phyloP scores from a whole-genome alignment of 1,140 invertebrate species.

The Schlechtendalia chinensis region DNA sequence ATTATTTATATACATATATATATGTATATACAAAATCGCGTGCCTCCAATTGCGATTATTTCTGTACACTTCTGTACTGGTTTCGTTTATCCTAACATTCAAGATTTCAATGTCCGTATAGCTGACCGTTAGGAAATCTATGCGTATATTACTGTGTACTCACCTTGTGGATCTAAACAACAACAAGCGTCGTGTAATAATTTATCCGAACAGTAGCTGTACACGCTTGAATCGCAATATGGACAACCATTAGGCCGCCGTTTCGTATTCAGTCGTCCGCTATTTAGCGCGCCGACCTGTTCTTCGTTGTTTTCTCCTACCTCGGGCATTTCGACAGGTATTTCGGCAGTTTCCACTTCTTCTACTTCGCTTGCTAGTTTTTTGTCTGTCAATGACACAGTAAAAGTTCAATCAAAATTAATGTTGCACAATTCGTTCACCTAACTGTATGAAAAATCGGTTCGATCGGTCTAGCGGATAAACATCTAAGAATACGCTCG shows the following conservation, averaged over 20 bases:
- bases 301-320: conserved; percentile 5
- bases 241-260: conserved; percentile 60
- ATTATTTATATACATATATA: not conserved
- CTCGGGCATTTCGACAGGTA: not conserved
- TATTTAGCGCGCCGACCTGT: not conserved
- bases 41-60: no score
- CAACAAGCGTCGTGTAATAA: conserved; percentile 73
- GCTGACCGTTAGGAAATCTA: no score
- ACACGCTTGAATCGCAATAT: conserved; percentile 71
- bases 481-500: no score
- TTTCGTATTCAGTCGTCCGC: conserved; percentile 14
- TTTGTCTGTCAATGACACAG: not conserved
- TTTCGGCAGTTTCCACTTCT: not conserved
- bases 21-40: no score
- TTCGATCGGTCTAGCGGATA: no score
- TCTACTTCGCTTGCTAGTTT: not conserved
- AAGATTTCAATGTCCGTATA: not conserved
- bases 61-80: no score
- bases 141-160: conserved; percentile 51
- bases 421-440: no score
- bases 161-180: conserved; percentile 63
- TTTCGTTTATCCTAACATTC: no score
- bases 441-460: no score
- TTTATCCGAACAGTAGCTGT: conserved; percentile 71
- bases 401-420: not conserved